These are phyloP conservation scores for Cheilinus undulatus DNA, from an alignment of 2,113 vertebrate genomes.

Conservation along the genomic window DNA sequence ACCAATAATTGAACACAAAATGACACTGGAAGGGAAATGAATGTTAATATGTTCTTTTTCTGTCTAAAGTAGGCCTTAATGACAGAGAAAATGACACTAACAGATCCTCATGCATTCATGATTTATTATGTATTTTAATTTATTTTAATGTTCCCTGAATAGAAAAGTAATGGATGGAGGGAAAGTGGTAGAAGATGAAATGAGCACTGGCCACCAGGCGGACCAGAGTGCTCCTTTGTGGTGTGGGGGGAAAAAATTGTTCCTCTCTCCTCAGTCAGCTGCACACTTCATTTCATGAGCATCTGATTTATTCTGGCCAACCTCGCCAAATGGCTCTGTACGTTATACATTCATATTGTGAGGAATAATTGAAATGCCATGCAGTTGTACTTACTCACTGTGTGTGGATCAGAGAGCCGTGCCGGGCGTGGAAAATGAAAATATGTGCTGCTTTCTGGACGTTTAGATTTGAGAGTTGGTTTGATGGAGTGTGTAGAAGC, in stretches of 20 bases:
- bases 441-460: conserved; percentile 7
- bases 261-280: conserved; percentile 47
- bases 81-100: neutral
- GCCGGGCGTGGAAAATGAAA: conserved; percentile 7
- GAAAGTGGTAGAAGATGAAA: conserved; percentile 4
- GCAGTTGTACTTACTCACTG: conserved; percentile 41
- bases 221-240: conserved; percentile 31
- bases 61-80: neutral
- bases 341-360: conserved; percentile 62
- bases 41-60: neutral
- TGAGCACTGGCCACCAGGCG: conserved; percentile 26
- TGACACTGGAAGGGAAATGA: neutral
- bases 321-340: conserved; percentile 55
- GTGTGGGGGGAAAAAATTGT: conserved; percentile 9
- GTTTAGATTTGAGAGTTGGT: conserved; percentile 28
- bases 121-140: neutral
- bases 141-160: conserved; percentile 4
- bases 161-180: neutral
- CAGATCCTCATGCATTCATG: neutral
- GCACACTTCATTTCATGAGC: conserved; percentile 53
- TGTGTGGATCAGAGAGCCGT: conserved; percentile 15
- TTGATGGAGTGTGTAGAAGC: neutral
- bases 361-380: conserved; percentile 76
- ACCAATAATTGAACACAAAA: conserved; percentile 26
- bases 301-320: conserved; percentile 67